These are phyloP conservation scores for Caenorhabditis wallacei DNA, from an alignment of 2,888 invertebrate species.

Conservation along the genomic window DNA sequence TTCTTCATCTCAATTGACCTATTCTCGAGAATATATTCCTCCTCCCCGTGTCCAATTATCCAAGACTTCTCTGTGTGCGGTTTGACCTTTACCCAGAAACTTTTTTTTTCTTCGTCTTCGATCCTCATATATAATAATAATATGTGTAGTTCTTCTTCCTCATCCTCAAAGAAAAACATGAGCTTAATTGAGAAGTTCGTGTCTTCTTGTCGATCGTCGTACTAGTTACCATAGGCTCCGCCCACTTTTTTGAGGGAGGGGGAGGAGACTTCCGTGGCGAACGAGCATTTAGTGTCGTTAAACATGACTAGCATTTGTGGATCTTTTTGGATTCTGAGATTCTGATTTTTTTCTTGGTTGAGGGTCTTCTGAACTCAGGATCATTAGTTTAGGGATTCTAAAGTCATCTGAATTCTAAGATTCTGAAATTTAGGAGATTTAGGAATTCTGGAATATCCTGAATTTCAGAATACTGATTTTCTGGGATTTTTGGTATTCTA, in stretches of 20 bases:
- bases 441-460: no score
- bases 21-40: no score
- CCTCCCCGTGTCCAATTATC: conserved; percentile 42
- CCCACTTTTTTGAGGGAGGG: conserved; percentile 31
- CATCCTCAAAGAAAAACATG: conserved; percentile 41
- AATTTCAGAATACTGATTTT: no score
- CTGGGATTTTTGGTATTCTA: no score
- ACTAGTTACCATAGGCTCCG: conserved; percentile 56
- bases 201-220: conserved; percentile 33
- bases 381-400: no score
- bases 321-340: neutral
- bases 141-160: conserved; percentile 45
- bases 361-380: no score
- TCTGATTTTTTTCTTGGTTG: no score
- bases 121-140: no score
- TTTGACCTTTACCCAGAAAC: conserved; percentile 64
- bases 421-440: no score
- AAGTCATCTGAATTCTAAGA: no score
- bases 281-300: conserved; percentile 45
- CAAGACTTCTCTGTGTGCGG: conserved; percentile 9
- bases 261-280: neutral
- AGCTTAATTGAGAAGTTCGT: conserved; percentile 61
- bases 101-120: conserved; percentile 2
- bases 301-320: no score
- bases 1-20: conserved; percentile 59